phyloP scores from a whole-genome alignment of 2,888 invertebrate genomes.

The Steinernema hermaphroditum region DNA sequence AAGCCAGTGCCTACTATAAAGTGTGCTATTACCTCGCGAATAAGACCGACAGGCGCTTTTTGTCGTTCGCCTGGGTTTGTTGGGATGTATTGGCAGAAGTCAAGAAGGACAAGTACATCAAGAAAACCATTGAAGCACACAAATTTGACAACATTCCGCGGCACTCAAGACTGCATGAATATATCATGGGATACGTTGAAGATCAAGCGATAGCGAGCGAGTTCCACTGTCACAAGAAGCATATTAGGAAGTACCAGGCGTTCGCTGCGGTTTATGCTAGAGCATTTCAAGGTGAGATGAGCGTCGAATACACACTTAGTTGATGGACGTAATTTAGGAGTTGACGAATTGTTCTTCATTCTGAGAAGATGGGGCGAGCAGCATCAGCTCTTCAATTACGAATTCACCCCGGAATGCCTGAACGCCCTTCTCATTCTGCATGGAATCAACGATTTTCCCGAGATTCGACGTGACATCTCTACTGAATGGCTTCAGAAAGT shows the following conservation, averaged over 20 bases:
- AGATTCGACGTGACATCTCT: background rate
- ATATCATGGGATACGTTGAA: background rate
- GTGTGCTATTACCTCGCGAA: constrained; percentile 45
- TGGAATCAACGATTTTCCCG: background rate
- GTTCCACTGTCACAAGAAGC: background rate
- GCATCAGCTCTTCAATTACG: background rate
- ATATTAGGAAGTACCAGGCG: background rate
- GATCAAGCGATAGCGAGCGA: background rate
- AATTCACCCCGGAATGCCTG: background rate
- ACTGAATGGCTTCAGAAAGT: background rate
- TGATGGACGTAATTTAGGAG: no score
- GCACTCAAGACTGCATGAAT: background rate
- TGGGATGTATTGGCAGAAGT: background rate
- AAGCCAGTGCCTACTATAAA: constrained; percentile 52
- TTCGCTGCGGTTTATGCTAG: background rate
- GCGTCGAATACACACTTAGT: background rate
- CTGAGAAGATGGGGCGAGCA: constrained; percentile 33
- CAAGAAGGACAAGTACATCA: background rate
- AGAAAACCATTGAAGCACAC: background rate
- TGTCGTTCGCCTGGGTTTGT: background rate
- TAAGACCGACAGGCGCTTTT: background rate
- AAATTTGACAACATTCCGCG: background rate
- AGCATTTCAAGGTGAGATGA: background rate
- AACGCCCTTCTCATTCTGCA: background rate
- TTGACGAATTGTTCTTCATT: constrained; percentile 39